Evolutionary conservation across 2,888 invertebrate species (phyloP).

Genomic region (Lysandra bellargus): DNA sequence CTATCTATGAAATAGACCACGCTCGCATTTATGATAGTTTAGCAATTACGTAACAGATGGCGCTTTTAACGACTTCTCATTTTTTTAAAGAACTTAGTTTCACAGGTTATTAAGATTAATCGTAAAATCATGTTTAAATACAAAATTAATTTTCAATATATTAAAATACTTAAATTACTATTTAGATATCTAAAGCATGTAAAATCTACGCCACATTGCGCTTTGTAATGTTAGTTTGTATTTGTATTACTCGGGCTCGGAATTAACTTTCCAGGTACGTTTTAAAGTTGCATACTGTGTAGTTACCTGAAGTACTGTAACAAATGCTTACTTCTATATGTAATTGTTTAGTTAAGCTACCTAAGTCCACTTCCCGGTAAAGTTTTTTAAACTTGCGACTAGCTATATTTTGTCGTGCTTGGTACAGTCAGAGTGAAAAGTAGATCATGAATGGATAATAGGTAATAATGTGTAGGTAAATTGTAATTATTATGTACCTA

Average conservation of each 20-base stretch:
- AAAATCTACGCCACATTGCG: neutral
- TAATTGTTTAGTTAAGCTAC: slow-evolving; percentile 4
- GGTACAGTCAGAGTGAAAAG: neutral
- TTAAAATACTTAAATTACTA: neutral
- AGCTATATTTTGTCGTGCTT: neutral
- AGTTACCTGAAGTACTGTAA: neutral
- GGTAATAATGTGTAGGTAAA: too few relatives aligned
- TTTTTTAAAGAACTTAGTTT: too few relatives aligned
- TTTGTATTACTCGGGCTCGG: neutral
- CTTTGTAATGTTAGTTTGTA: neutral
- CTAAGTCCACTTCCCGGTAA: neutral
- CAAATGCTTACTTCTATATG: slow-evolving; percentile 1
- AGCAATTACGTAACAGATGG: slow-evolving; percentile 36
- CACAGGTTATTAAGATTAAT: too few relatives aligned
- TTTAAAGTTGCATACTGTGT: slow-evolving; percentile 14
- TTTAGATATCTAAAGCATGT: neutral
- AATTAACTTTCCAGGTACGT: slow-evolving; percentile 1
- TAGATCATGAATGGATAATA: too few relatives aligned
- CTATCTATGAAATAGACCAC: slow-evolving; percentile 34
- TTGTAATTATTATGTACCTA: too few relatives aligned
- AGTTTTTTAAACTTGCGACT: neutral
- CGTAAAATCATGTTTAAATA: neutral
- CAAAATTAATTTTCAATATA: neutral
- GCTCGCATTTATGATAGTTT: slow-evolving; percentile 14
- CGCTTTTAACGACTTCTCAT: slow-evolving; percentile 30